These are phyloP conservation scores for Bombus consobrinus DNA, from an alignment of 1,140 invertebrate genomes.

Conservation along the genomic window DNA sequence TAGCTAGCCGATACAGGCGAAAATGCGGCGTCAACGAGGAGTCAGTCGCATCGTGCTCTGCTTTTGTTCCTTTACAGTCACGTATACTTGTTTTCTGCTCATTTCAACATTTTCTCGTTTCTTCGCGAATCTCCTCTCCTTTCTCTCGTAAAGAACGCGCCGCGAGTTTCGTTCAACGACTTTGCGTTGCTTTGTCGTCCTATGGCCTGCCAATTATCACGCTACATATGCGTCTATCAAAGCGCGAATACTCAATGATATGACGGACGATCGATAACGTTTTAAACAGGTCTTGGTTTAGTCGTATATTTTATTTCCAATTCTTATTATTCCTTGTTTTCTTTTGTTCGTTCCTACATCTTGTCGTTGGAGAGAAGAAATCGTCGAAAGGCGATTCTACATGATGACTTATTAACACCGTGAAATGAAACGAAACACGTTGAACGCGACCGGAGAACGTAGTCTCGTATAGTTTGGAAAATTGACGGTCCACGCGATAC, in stretches of 20 bases:
- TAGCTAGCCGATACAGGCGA: constrained; percentile 2
- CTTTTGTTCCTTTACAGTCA: constrained; percentile 4
- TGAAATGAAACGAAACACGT: neutral
- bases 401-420: neutral
- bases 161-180: neutral
- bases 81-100: neutral
- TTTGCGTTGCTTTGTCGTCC: neutral
- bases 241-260: neutral
- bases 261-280: neutral
- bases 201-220: neutral
- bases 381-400: neutral
- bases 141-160: neutral
- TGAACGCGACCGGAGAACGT: no score
- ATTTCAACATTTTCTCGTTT: neutral
- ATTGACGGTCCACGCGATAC: neutral
- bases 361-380: neutral
- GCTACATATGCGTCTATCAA: neutral
- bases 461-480: neutral
- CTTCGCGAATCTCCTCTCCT: neutral
- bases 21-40: constrained; percentile 4
- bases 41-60: neutral
- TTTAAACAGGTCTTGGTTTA: no score
- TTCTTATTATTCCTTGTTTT: neutral
- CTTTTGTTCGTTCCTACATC: neutral
- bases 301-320: neutral